Evolutionary conservation across 1,140 invertebrate species (phyloP).

Genomic region (Lepidurus packardi): DNA sequence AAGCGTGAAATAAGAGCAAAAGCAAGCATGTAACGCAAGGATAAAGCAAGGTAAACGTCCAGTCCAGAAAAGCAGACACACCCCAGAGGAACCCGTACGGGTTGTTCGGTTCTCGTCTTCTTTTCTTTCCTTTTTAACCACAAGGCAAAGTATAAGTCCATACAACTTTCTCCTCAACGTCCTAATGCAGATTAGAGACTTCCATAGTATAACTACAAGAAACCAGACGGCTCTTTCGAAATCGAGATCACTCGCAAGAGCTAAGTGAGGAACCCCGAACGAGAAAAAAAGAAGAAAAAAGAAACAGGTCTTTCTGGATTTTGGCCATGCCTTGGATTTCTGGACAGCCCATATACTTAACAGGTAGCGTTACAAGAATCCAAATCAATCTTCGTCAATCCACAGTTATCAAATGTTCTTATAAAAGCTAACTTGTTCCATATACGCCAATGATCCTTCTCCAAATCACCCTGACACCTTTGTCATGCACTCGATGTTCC

Average conservation of each 20-base stretch:
- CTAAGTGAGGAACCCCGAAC: not conserved
- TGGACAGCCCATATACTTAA: not conserved
- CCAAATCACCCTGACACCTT: not conserved
- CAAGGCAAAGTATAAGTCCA: not conserved
- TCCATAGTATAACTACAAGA: not conserved
- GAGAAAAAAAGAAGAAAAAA: not conserved
- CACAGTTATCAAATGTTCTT: not conserved
- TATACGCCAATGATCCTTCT: not conserved
- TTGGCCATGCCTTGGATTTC: not conserved
- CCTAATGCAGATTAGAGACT: not conserved
- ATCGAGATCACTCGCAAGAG: no score
- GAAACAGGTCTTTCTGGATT: not conserved
- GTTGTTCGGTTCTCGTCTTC: no score
- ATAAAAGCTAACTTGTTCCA: not conserved
- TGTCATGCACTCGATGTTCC: not conserved
- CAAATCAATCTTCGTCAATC: slow-evolving; percentile 2
- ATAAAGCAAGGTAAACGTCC: no score
- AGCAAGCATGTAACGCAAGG: no score
- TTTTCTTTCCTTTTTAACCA: no score
- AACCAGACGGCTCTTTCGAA: no score
- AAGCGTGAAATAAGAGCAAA: no score
- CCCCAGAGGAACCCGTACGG: no score
- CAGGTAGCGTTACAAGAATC: not conserved
- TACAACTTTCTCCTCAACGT: not conserved
- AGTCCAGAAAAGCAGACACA: no score